phyloP scores from a whole-genome alignment of 1,140 invertebrate species.

The Euura saliciscinereae region DNA sequence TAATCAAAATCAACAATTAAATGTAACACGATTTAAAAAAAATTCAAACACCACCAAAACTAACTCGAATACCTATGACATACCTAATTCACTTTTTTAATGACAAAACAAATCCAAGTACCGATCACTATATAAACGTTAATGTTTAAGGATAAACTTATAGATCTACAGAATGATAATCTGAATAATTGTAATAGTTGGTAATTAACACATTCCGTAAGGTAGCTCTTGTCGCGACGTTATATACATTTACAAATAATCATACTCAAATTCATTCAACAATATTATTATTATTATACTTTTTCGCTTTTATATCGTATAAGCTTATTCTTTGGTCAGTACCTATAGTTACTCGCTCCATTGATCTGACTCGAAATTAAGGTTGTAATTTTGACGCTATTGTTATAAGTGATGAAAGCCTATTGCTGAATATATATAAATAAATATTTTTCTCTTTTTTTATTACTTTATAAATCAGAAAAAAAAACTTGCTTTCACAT shows the following conservation, averaged over 20 bases:
- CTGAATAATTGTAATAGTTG: background rate
- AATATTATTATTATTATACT: too few relatives aligned
- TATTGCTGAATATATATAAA: too few relatives aligned
- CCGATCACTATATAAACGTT: background rate
- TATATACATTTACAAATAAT: too few relatives aligned
- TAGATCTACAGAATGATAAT: background rate
- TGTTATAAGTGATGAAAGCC: background rate
- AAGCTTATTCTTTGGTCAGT: too few relatives aligned
- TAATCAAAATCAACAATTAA: background rate
- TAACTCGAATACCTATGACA: too few relatives aligned
- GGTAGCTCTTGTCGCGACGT: background rate
- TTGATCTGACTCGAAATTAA: slow-evolving; percentile 26
- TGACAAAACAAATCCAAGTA: too few relatives aligned
- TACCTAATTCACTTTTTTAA: too few relatives aligned
- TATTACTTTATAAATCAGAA: too few relatives aligned
- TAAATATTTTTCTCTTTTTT: too few relatives aligned
- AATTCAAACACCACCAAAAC: background rate
- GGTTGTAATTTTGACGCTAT: slow-evolving; percentile 1
- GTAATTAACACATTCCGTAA: background rate
- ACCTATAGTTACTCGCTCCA: slow-evolving; percentile 14
- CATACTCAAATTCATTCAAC: too few relatives aligned
- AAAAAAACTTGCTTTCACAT: too few relatives aligned
- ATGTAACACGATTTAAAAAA: background rate
- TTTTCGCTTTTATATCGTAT: too few relatives aligned
- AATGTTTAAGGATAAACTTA: background rate